Base-by-base conservation (phyloP, 1,140 invertebrate species). In the Neotoxoptera formosana region DNA sequence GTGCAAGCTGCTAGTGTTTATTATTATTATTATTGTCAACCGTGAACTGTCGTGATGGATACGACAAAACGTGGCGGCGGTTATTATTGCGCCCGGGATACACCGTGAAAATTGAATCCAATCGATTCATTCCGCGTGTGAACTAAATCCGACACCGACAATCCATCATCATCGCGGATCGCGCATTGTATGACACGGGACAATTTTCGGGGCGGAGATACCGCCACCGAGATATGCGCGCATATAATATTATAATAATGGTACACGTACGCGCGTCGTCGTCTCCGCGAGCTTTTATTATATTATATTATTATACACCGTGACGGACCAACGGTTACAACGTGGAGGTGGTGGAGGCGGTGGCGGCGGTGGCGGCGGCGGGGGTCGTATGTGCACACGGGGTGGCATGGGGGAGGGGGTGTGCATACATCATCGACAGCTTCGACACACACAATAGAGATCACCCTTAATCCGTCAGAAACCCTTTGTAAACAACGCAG, bases 401-500 rank as follows among this genome's bases (percentile, higher is more conserved):
- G 48, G 25, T 14, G 4, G 25, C 0, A n/a, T 14, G 2, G 25
- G 14, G 48, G 2, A 3, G 87, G 7, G 87, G n/a, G 36, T 67
- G 9, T 89, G 17, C 48, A 53, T 89, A 89, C 87, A 53, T 89
- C 87, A 89, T 88, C 48, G 21, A 53, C 47, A 53, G n/a, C 87
- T 21, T 89, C 48, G 8, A 34, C 48, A 89, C 87, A 89, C 87
- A 89, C 87, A 89, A 89, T 89, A 56, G 51, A 53, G 34, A 89
- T 89, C 87, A n/a, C 87, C 87, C 48, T 89, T 56, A 56, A 89
- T 89, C 34, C 34, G 87, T 89, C 87, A 89, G 48, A 53, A 89
- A 36, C 87, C 87, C 34, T 89, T 89, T 89, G 87, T 89, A 89
- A 89, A 89, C 36, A 89, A 89, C 87, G 45, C 30, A 87, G 87